Evolutionary conservation across 92 coral and sea anemone species (phyloP), one percentile per base, ranked within the genome.

Genomic region (Bergia sp.): DNA sequence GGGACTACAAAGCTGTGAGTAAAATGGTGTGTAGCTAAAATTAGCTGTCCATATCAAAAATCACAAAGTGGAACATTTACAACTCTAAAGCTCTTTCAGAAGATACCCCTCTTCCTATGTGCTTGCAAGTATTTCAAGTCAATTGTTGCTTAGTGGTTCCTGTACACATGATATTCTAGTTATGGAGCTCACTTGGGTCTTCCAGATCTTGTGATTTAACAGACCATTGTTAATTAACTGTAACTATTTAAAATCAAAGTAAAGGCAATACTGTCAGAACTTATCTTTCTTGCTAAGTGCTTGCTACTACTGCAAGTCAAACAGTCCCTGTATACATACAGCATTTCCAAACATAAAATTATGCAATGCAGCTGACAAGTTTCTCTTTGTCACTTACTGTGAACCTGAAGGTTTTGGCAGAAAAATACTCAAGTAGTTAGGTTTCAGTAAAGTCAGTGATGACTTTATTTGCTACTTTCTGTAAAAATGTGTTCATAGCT

Each of bases 341-440:
- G 40, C 42, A 85, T 85, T 38, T 85, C 29, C 29, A 29, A 29
- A 29, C 29, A 29, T 29, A 29, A 29, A 29, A 29, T 29, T 29
- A 29, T 29, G 29, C 29, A 29, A 29, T 29, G 29, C 29, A 23
- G 53, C 89, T 86, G 18, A 86, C 73, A 55, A 86, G 89, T 55
- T 86, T 86, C 11, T 86, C 89, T n/a, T 86, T 86, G 37, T 75
- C 49, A 76, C 83, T 86, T 49, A 76, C 89, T 29, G 89, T 86
- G 64, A 86, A 86, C 12, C 50, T 3, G 47, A 86, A 36, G 44
- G 64, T 86, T 73, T 76, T 23, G 74, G 40, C 50, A 39, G 89
- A 73, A 86, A 76, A 76, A 12, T 41, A 55, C 44, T 76, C 39
- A 7, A 76, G 71, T 45, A 86, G 89, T 76, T 86, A 40, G 45